phyloP scores from a whole-genome alignment of 2,888 invertebrate genomes.

The Penaeus monodon region DNA sequence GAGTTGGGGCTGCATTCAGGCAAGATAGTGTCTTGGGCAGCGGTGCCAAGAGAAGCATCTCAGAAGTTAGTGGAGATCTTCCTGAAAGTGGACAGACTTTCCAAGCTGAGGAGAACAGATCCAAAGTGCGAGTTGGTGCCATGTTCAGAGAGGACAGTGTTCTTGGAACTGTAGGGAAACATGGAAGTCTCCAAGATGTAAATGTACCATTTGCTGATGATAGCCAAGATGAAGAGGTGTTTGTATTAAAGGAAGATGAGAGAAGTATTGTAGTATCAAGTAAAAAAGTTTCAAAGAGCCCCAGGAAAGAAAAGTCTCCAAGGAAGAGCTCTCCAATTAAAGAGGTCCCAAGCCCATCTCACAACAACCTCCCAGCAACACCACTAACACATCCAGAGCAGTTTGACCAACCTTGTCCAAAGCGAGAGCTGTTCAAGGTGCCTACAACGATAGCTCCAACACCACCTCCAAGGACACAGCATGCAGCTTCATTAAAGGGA shows the following conservation, averaged over 20 bases:
- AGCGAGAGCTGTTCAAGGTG: slow-evolving; percentile 29
- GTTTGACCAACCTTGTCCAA: slow-evolving; percentile 28
- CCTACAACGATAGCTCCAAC: slow-evolving; percentile 8
- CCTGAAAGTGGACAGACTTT: slow-evolving; percentile 57
- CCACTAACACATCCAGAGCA: slow-evolving; percentile 63
- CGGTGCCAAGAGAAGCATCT: too few relatives aligned
- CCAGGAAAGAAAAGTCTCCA: not conserved
- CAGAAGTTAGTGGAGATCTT: too few relatives aligned
- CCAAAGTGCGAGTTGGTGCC: slow-evolving; percentile 42
- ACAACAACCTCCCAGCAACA: slow-evolving; percentile 58
- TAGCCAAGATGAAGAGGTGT: slow-evolving; percentile 43
- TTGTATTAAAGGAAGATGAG: slow-evolving; percentile 12
- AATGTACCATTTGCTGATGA: slow-evolving; percentile 53
- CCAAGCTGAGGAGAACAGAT: slow-evolving; percentile 34
- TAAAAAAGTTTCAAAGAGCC: not conserved
- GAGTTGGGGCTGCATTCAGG: slow-evolving; percentile 41
- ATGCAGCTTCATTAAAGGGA: not conserved
- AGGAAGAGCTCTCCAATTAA: slow-evolving; percentile 2
- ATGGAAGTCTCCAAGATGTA: slow-evolving; percentile 31
- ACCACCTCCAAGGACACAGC: slow-evolving; percentile 22
- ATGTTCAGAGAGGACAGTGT: slow-evolving; percentile 52
- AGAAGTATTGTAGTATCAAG: not conserved
- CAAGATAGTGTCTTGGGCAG: slow-evolving; percentile 48
- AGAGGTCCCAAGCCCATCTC: slow-evolving; percentile 30
- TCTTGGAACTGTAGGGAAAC: slow-evolving; percentile 16